These are phyloP conservation scores for Aphaenogaster rudis DNA, from an alignment of 1,140 invertebrate genomes.

Conservation along the genomic window DNA sequence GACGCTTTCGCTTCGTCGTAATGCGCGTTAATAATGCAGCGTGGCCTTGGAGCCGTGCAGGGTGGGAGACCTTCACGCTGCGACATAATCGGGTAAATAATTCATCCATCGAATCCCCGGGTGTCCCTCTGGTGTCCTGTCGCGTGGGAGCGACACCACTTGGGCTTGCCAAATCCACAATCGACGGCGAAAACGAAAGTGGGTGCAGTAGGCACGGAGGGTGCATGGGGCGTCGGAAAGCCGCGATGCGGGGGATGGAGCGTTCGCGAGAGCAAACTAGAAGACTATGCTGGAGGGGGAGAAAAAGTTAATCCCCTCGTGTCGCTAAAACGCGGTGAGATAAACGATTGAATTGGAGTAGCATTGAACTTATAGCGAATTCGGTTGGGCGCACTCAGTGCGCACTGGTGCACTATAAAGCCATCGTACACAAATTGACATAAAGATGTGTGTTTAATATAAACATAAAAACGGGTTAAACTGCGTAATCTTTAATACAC, in stretches of 20 bases:
- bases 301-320: conserved; percentile 61
- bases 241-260: neutral
- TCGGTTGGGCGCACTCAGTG: too few relatives aligned
- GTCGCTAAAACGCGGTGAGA: conserved; percentile 19
- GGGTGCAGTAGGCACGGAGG: conserved; percentile 32
- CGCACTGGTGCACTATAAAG: too few relatives aligned
- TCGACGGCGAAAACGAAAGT: conserved; percentile 59
- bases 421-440: too few relatives aligned
- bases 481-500: too few relatives aligned
- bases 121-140: conserved; percentile 43
- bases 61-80: conserved; percentile 62
- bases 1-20: conserved; percentile 34
- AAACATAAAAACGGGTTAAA: too few relatives aligned
- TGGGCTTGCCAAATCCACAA: conserved; percentile 68
- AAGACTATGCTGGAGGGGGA: neutral
- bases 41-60: conserved; percentile 26
- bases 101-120: conserved; percentile 73
- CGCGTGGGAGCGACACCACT: conserved; percentile 68
- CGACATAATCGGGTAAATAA: conserved; percentile 82
- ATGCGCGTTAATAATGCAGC: conserved; percentile 75
- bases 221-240: conserved; percentile 14
- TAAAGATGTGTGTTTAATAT: too few relatives aligned
- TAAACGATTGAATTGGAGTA: conserved; percentile 6
- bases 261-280: conserved; percentile 36
- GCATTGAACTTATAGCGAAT: too few relatives aligned